A percentile compares a stretch with the other conserved stretches of the same genome.
phyloP scores from a whole-genome alignment of 2,888 invertebrate species.

The Andricus quercusramuli region DNA sequence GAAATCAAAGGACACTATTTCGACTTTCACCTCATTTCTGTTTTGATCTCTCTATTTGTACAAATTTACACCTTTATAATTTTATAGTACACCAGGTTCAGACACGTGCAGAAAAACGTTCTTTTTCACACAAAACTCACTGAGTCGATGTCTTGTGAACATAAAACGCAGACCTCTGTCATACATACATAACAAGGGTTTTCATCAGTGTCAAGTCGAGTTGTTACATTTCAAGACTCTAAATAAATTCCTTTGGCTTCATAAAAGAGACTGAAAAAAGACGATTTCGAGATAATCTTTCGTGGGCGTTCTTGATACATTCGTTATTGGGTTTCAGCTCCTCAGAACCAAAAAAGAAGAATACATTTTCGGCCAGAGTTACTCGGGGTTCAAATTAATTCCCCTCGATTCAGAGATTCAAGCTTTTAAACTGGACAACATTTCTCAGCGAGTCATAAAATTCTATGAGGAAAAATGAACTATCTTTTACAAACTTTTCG shows the following conservation, averaged over 20 bases:
- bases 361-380: background rate
- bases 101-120: background rate
- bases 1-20: background rate
- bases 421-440: constrained; percentile 13
- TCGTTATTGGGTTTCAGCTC: constrained; percentile 37
- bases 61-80: background rate
- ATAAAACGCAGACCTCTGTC: background rate
- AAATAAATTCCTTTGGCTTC: constrained; percentile 10
- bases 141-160: background rate
- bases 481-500: background rate
- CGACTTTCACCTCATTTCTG: background rate
- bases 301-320: constrained; percentile 37
- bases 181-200: background rate
- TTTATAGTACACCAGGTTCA: background rate
- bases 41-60: background rate
- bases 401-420: constrained; percentile 2
- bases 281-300: constrained; percentile 29
- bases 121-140: background rate
- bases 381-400: constrained; percentile 20
- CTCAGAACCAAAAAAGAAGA: constrained; percentile 21
- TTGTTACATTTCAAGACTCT: constrained; percentile 21
- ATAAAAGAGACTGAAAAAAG: constrained; percentile 26
- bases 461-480: background rate
- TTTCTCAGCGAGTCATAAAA: background rate
- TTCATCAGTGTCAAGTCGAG: constrained; percentile 14